Conservation (phyloP, 1,140 invertebrate species). For the Microvelia longipes region DNA sequence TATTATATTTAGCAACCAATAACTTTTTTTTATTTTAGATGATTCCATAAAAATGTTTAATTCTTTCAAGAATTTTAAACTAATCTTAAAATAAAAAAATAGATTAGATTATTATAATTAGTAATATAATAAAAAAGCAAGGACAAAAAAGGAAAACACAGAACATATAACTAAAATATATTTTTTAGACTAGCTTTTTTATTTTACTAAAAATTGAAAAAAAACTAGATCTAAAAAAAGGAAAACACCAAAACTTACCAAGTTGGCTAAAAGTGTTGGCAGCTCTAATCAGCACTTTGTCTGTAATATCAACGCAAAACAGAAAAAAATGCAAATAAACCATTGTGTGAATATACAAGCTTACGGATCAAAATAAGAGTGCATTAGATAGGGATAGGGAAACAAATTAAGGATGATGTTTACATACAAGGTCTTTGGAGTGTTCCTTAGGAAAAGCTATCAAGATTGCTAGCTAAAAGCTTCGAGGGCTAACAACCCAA, state of each 20-base stretch:
- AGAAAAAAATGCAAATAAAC: constrained; percentile 3
- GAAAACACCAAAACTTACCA: background rate
- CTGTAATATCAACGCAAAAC: background rate
- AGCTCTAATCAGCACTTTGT: background rate
- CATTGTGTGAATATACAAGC: background rate
- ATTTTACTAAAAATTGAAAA: too few relatives aligned
- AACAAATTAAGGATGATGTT: background rate
- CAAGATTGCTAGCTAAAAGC: background rate
- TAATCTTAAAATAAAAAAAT: background rate
- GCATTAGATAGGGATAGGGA: background rate
- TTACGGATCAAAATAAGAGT: background rate
- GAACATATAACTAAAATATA: background rate
- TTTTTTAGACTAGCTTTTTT: background rate
- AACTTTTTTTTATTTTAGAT: too few relatives aligned
- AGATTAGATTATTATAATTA: background rate
- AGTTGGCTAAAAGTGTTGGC: constrained; percentile 1
- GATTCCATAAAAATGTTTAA: too few relatives aligned
- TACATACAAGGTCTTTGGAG: background rate
- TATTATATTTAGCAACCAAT: too few relatives aligned
- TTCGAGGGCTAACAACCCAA: too few relatives aligned
- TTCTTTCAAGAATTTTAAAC: background rate
- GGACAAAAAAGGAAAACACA: background rate
- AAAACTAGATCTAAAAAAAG: too few relatives aligned
- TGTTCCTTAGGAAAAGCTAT: background rate
- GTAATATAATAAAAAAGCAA: background rate